These are phyloP conservation scores for Tyrannus savana DNA, from an alignment of 2,113 vertebrate genomes.

Conservation along the genomic window DNA sequence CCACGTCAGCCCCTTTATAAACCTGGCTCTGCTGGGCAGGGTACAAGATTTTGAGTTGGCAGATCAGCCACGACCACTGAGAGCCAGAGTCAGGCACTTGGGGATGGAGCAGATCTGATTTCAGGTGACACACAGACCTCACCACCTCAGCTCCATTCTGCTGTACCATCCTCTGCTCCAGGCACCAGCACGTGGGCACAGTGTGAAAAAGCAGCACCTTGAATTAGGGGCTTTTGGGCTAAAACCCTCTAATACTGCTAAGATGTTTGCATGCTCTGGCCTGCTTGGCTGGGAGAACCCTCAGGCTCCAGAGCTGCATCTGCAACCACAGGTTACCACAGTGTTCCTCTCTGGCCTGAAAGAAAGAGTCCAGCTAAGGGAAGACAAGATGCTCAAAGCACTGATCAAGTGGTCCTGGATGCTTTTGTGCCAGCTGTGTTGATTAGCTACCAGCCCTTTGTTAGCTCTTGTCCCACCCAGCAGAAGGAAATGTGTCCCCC, in stretches of 20 bases:
- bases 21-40: not conserved
- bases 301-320: not conserved
- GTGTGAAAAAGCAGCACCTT: constrained; percentile 1
- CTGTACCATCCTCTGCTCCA: not conserved
- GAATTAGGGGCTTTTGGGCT: not conserved
- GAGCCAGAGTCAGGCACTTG: not conserved
- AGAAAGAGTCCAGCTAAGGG: not conserved
- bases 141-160: not conserved
- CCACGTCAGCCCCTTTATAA: accelerated
- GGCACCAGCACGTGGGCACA: not conserved
- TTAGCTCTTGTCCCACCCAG: not conserved
- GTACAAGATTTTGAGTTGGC: not conserved
- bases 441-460: not conserved
- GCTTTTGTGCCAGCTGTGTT: not conserved
- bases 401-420: not conserved
- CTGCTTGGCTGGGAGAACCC: not conserved
- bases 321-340: not conserved
- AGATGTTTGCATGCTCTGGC: not conserved
- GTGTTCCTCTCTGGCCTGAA: not conserved
- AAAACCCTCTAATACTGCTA: not conserved
- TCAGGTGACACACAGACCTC: not conserved
- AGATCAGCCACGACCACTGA: not conserved
- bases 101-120: not conserved
- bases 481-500: not conserved
- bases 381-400: not conserved